A percentile compares a stretch with the other conserved stretches of the same genome.
Evolutionary conservation across 35 echinoderm and acorn worm genomes (phyloP).

Genomic region (Hemicentrotus pulcherrimus): DNA sequence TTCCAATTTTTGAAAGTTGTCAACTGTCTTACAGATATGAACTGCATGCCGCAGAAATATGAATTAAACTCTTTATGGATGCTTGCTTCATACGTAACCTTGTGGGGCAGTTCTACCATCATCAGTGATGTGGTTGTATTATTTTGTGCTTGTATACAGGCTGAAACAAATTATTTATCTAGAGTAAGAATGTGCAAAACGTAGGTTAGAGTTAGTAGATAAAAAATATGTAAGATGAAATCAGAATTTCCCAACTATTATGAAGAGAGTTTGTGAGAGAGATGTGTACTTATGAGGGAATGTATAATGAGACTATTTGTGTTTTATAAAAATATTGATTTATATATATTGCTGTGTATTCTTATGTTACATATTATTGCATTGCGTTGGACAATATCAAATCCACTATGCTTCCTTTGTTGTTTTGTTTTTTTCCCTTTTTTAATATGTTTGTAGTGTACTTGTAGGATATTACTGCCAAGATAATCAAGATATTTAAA

Average conservation of each 20-base stretch:
- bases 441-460: constrained; percentile 28
- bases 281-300: not conserved
- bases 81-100: not conserved
- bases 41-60: too few species aligned
- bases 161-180: not conserved
- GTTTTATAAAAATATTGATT: constrained; percentile 14
- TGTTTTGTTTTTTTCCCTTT: not conserved
- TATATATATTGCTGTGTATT: constrained; percentile 47
- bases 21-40: too few species aligned
- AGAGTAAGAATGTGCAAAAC: not conserved
- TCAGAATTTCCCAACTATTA: not conserved
- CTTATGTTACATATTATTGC: constrained; percentile 40
- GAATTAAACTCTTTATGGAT: not conserved
- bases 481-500: constrained; percentile 13
- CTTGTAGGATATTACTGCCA: constrained; percentile 38
- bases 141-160: not conserved
- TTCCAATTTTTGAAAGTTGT: not conserved
- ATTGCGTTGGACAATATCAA: constrained; percentile 34
- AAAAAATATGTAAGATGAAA: not conserved
- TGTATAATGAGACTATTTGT: constrained; percentile 1
- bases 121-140: not conserved
- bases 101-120: not conserved
- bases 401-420: constrained; percentile 42
- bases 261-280: not conserved
- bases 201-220: not conserved